Conservation (phyloP, 2,888 invertebrate species). For the Phragmatobia fuliginosa region DNA sequence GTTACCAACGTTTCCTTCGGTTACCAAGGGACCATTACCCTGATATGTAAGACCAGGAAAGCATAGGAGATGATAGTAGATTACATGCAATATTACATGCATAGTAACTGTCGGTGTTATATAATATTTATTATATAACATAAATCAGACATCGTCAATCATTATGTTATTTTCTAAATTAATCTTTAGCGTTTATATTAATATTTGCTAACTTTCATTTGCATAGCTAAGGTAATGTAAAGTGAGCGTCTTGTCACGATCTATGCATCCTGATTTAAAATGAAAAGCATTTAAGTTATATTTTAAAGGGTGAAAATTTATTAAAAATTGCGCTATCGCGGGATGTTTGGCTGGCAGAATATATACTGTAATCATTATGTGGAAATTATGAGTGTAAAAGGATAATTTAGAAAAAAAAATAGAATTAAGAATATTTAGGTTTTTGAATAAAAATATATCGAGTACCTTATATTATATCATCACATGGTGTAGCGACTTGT, state of each 20-base stretch:
- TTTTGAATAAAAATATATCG: too few relatives aligned
- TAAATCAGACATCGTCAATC: background rate
- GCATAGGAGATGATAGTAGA: background rate
- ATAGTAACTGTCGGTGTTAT: background rate
- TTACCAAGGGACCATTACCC: background rate
- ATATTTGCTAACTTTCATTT: slow-evolving; percentile 5
- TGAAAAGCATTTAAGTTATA: background rate
- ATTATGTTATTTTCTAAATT: slow-evolving; percentile 3
- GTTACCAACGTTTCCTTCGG: background rate
- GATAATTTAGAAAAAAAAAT: too few relatives aligned
- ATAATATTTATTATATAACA: slow-evolving; percentile 3
- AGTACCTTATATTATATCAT: too few relatives aligned
- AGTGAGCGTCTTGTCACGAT: background rate
- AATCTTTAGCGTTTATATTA: background rate
- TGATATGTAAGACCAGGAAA: too few relatives aligned
- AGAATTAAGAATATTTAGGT: too few relatives aligned
- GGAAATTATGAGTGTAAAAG: background rate
- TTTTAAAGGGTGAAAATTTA: background rate
- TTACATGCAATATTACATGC: background rate
- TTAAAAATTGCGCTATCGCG: too few relatives aligned
- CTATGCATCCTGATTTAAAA: background rate
- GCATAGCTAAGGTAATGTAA: slow-evolving; percentile 1
- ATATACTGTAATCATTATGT: too few relatives aligned
- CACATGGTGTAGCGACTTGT: too few relatives aligned
- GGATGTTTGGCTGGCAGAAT: too few relatives aligned